phyloP scores from a whole-genome alignment of 2,888 invertebrate species.

The Drosophila pegasa region DNA sequence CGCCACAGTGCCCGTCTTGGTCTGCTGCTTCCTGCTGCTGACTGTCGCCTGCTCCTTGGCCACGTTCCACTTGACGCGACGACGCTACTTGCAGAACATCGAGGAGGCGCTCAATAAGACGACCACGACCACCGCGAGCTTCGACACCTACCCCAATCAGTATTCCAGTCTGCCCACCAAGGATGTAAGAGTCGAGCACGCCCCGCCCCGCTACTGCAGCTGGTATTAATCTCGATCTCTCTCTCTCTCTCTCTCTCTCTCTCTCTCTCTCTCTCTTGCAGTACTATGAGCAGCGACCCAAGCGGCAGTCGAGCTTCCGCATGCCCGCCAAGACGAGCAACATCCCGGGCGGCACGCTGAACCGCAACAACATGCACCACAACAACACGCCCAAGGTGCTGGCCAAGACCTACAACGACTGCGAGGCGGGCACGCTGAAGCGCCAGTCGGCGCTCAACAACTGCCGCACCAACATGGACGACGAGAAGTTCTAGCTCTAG shows the following conservation, averaged over 20 bases:
- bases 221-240: neutral
- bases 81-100: constrained; percentile 81
- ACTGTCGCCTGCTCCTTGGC: constrained; percentile 83
- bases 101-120: constrained; percentile 84
- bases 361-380: constrained; percentile 87
- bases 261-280: constrained; percentile 44
- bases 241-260: neutral
- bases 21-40: constrained; percentile 82
- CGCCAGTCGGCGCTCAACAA: constrained; percentile 90
- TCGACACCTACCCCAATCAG: constrained; percentile 92
- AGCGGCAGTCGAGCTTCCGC: constrained; percentile 90
- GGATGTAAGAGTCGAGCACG: constrained; percentile 86
- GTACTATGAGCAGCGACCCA: constrained; percentile 85
- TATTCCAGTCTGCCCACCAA: constrained; percentile 93
- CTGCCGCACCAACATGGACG: constrained; percentile 84
- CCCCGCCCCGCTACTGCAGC: neutral
- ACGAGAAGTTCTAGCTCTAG: constrained; percentile 83
- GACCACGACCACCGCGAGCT: constrained; percentile 89
- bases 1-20: constrained; percentile 60
- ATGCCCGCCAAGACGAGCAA: constrained; percentile 82
- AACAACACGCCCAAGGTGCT: constrained; percentile 89
- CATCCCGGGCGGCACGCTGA: constrained; percentile 83
- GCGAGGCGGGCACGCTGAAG: constrained; percentile 91
- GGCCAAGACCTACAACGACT: constrained; percentile 90
- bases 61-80: constrained; percentile 85